phyloP scores from a whole-genome alignment of 53 echinoderm and acorn worm genomes.

The Temnopleurus reevesii region DNA sequence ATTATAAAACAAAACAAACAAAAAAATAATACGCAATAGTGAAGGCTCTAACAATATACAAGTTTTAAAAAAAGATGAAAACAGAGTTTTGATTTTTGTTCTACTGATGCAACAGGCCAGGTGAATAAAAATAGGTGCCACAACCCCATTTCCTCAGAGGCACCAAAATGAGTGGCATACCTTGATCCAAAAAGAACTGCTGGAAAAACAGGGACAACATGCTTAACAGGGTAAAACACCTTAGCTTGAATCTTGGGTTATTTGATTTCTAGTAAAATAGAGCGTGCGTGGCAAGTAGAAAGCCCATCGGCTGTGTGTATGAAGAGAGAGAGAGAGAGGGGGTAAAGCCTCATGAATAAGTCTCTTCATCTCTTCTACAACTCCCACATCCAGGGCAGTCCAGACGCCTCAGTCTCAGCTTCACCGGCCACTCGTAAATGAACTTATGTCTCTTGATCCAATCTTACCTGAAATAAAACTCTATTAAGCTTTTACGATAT shows the following conservation, averaged over 20 bases:
- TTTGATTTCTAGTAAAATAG: conserved; percentile 40
- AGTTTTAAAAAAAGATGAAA: neutral
- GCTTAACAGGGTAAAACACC: conserved; percentile 3
- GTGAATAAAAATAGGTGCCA: neutral
- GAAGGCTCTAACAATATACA: neutral
- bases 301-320: neutral
- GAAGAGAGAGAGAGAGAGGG: neutral
- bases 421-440: conserved; percentile 9
- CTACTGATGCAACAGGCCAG: neutral
- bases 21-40: neutral
- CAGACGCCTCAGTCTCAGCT: conserved; percentile 7
- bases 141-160: neutral
- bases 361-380: conserved; percentile 3
- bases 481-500: no score
- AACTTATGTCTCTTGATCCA: neutral
- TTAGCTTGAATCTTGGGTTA: neutral
- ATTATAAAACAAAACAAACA: neutral
- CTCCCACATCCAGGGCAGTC: conserved; percentile 21
- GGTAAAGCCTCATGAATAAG: conserved; percentile 34
- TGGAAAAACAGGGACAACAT: conserved; percentile 43
- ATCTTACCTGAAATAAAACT: no score
- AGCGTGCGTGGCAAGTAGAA: neutral
- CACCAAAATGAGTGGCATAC: neutral
- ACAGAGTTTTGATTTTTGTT: neutral
- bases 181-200: neutral